These are phyloP conservation scores for Pseudoips prasinana DNA, from an alignment of 2,888 invertebrate genomes.

Conservation along the genomic window DNA sequence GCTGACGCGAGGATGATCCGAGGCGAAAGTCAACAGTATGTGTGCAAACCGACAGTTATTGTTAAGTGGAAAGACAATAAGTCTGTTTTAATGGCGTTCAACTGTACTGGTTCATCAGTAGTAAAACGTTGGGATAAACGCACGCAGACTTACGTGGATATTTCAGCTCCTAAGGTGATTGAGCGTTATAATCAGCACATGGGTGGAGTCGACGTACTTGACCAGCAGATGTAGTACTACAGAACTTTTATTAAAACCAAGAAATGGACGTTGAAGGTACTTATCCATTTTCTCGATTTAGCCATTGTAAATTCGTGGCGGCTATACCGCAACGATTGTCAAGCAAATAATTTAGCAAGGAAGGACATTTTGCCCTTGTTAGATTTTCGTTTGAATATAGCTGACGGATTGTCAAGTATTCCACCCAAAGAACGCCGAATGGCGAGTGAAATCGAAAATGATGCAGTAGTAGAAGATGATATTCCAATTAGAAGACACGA, in stretches of 20 bases:
- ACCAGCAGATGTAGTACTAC: slow-evolving; percentile 33
- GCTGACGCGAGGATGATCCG: slow-evolving; percentile 10
- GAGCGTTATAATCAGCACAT: slow-evolving; percentile 24
- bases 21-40: slow-evolving; percentile 16
- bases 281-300: slow-evolving; percentile 34
- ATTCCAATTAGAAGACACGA: slow-evolving; percentile 1
- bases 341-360: slow-evolving; percentile 5
- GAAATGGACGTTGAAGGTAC: slow-evolving; percentile 39
- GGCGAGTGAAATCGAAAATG: background rate
- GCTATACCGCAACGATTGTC: slow-evolving; percentile 21
- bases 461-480: background rate
- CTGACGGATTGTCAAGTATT: slow-evolving; percentile 1
- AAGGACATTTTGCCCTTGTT: slow-evolving; percentile 6
- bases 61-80: slow-evolving; percentile 27
- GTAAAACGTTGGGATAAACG: slow-evolving; percentile 27
- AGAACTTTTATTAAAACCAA: slow-evolving; percentile 35
- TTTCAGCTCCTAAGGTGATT: slow-evolving; percentile 21
- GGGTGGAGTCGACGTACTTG: slow-evolving; percentile 25
- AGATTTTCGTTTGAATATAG: slow-evolving; percentile 7
- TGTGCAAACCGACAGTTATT: slow-evolving; percentile 8
- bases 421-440: slow-evolving; percentile 1
- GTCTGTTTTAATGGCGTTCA: slow-evolving; percentile 19
- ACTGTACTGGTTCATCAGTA: slow-evolving; percentile 4
- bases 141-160: slow-evolving; percentile 15
- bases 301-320: slow-evolving; percentile 32